These are phyloP conservation scores for Vultur gryphus DNA, from an alignment of 2,797 vertebrate genomes.

Conservation along the genomic window DNA sequence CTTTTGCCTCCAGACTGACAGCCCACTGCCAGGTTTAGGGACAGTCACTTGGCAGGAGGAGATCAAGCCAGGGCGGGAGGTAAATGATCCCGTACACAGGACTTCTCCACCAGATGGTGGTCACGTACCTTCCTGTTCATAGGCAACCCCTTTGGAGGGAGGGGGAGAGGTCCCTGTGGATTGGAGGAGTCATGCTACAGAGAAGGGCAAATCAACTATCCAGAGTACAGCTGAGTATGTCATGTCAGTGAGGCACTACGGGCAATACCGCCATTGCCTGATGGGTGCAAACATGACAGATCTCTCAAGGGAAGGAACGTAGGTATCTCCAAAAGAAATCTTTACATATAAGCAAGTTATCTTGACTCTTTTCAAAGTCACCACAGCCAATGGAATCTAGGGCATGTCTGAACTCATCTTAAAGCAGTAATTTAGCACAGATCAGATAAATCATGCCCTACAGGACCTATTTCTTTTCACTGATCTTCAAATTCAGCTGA, in stretches of 20 bases:
- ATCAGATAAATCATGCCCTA: background rate
- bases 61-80: background rate
- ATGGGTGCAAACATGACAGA: background rate
- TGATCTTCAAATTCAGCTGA: background rate
- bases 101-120: slow-evolving; percentile 49
- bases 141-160: background rate
- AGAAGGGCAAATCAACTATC: background rate
- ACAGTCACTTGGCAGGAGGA: background rate
- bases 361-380: background rate
- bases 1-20: background rate
- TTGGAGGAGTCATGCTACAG: background rate
- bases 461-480: background rate
- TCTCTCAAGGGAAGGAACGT: background rate
- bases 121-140: background rate
- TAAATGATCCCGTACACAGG: background rate
- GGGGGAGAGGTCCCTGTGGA: background rate
- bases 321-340: background rate
- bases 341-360: background rate
- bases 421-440: background rate
- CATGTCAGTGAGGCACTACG: background rate
- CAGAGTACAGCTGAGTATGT: background rate
- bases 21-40: background rate
- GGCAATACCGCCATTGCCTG: background rate
- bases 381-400: background rate
- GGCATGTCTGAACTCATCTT: background rate